phyloP scores from a whole-genome alignment of 2,888 invertebrate genomes.

The Cerastis leucographa region DNA sequence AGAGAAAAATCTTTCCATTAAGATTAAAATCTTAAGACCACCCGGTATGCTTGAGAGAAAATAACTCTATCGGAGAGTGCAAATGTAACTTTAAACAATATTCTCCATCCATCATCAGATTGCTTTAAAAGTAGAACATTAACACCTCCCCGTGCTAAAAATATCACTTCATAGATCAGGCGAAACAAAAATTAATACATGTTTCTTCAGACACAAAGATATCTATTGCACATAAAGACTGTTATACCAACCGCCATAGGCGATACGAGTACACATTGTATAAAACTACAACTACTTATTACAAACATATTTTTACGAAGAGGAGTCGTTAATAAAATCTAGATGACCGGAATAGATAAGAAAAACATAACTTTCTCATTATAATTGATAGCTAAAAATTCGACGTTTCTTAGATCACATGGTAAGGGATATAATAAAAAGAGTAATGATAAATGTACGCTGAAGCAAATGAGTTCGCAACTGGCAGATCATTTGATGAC shows the following conservation, averaged over 20 bases:
- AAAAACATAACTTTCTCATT: slow-evolving; percentile 61
- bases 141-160: slow-evolving; percentile 57
- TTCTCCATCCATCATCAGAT: slow-evolving; percentile 50
- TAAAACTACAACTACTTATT: slow-evolving; percentile 58
- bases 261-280: slow-evolving; percentile 45
- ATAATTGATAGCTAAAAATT: slow-evolving; percentile 64
- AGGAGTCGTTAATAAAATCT: slow-evolving; percentile 60
- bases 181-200: slow-evolving; percentile 49
- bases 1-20: slow-evolving; percentile 18
- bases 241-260: slow-evolving; percentile 50
- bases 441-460: slow-evolving; percentile 54
- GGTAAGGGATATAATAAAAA: slow-evolving; percentile 30
- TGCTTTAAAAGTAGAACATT: slow-evolving; percentile 53
- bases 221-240: slow-evolving; percentile 49
- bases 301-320: slow-evolving; percentile 56
- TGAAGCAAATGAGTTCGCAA: slow-evolving; percentile 41
- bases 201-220: slow-evolving; percentile 29
- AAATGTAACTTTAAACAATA: slow-evolving; percentile 43
- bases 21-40: slow-evolving; percentile 45
- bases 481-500: slow-evolving; percentile 60
- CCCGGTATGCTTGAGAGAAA: slow-evolving; percentile 33
- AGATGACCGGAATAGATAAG: slow-evolving; percentile 66
- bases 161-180: slow-evolving; percentile 53
- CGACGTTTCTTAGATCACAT: slow-evolving; percentile 37
- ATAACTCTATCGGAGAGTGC: slow-evolving; percentile 33